Base-by-base conservation (phyloP, 2,113 vertebrate genomes). In the Calidris pygmaea region DNA sequence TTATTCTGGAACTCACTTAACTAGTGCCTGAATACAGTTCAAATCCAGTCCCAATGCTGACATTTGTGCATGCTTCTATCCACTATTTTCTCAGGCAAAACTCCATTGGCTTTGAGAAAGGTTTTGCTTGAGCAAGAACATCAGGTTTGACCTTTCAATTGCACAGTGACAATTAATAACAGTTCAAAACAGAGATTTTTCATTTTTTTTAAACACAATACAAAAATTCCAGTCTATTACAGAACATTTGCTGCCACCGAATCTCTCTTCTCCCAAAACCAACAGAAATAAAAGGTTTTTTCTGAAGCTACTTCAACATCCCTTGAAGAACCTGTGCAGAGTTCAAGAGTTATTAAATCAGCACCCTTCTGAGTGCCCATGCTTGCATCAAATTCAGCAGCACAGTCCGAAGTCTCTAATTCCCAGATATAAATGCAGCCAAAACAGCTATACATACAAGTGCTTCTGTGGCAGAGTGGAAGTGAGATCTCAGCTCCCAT, bases 71-170 rank as follows among this genome's bases (percentile, higher is more conserved):
- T 89, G 70, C 45, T 93, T 89, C 70, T 89, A 39, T 76, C 66
- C 95, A 95, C 81, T 94, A 85, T 97, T 96, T 96, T 97, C 89
- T 94, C 94, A 95, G 95, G 95, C 96, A 97, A 85, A 94, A 87
- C 89, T 95, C 95, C 96, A 94, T 26, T 96, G 93, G 94, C 94
- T 97, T 96, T 89, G 77, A 63, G 84, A 92, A 92, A 39, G 47
- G 58, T 53, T 97, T 81, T 82, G 70, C 84, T 89, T 82, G 15
- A 95, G 87, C 73, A 96, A 93, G 93, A 95, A 95, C 91, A 91
- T 93, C 70, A 89, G 67, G 84, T 89, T 79, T 97, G 95, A 97
- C 95, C 95, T 97, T 97, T 96, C 89, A 85, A 95, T 92, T 93
- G 84, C 89, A 88, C 83, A 89, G 84, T 89, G 81, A 95, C 89